Conservation (phyloP, 2,888 invertebrate genomes). For the Glyphotaelius pellucidus region DNA sequence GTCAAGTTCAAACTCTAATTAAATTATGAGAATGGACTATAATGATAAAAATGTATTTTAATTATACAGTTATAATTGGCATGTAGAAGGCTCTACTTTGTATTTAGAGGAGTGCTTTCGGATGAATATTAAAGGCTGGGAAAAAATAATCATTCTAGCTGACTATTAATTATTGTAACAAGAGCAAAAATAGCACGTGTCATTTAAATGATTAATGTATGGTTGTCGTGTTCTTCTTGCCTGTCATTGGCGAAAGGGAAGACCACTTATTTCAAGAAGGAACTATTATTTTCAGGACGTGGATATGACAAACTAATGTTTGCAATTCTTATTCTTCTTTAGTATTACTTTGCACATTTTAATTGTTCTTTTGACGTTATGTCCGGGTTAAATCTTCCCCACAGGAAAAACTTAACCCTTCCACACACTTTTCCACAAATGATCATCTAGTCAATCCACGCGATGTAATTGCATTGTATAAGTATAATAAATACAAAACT, state of each 20-base stretch:
- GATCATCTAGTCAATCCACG: too few relatives aligned
- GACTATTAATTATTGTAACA: background rate
- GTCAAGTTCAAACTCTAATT: conserved; percentile 14
- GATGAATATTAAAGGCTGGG: background rate
- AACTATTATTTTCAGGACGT: too few relatives aligned
- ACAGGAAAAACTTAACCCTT: too few relatives aligned
- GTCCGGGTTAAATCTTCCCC: too few relatives aligned
- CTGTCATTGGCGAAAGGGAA: background rate
- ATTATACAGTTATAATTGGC: background rate
- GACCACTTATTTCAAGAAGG: background rate
- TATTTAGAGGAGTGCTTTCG: background rate
- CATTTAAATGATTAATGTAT: background rate
- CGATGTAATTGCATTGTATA: too few relatives aligned
- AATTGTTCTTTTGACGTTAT: too few relatives aligned
- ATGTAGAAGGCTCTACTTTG: background rate
- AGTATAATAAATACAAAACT: too few relatives aligned
- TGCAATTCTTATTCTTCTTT: too few relatives aligned
- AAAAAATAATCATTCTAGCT: conserved; percentile 2
- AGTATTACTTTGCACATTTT: too few relatives aligned
- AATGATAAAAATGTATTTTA: background rate
- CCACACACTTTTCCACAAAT: too few relatives aligned
- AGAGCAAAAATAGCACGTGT: background rate
- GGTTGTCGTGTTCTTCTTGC: background rate
- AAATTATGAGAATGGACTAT: background rate
- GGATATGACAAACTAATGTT: too few relatives aligned